Percentiles rank a stretch among this genome's conserved stretches.
phyloP scores from a whole-genome alignment of 2,888 invertebrate genomes.

The Endomychus coccineus region DNA sequence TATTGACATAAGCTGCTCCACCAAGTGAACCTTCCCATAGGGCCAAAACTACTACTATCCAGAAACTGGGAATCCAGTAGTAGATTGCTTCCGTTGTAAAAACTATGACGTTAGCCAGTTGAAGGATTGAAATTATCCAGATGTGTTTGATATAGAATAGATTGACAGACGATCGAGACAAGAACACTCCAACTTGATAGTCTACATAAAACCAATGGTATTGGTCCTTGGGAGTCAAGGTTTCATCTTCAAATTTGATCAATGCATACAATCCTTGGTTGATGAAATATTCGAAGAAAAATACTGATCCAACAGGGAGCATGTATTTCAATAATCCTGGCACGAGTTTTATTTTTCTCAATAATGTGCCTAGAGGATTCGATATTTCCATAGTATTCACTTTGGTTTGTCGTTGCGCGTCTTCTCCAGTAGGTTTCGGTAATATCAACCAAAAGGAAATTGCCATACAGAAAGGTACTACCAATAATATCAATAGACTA shows the following conservation, averaged over 20 bases:
- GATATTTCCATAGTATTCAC: conserved; percentile 19
- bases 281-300: conserved; percentile 79
- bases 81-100: conserved; percentile 57
- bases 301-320: conserved; percentile 68
- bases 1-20: conserved; percentile 74
- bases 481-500: conserved; percentile 62
- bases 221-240: conserved; percentile 54
- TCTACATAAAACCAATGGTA: conserved; percentile 77
- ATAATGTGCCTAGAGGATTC: conserved; percentile 37
- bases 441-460: conserved; percentile 48
- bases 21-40: conserved; percentile 70
- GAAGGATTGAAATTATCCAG: conserved; percentile 66
- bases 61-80: conserved; percentile 57
- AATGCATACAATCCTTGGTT: conserved; percentile 76
- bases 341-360: conserved; percentile 49
- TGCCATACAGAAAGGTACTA: conserved; percentile 60
- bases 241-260: conserved; percentile 54
- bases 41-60: conserved; percentile 57
- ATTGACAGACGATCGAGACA: conserved; percentile 75
- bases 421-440: conserved; percentile 34
- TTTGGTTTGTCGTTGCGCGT: conserved; percentile 11
- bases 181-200: conserved; percentile 77
- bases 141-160: conserved; percentile 57
- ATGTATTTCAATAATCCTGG: conserved; percentile 61
- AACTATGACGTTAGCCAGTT: conserved; percentile 57